These are phyloP conservation scores for Danio jaintianensis DNA, from an alignment of 2,797 vertebrate species.

Conservation along the genomic window DNA sequence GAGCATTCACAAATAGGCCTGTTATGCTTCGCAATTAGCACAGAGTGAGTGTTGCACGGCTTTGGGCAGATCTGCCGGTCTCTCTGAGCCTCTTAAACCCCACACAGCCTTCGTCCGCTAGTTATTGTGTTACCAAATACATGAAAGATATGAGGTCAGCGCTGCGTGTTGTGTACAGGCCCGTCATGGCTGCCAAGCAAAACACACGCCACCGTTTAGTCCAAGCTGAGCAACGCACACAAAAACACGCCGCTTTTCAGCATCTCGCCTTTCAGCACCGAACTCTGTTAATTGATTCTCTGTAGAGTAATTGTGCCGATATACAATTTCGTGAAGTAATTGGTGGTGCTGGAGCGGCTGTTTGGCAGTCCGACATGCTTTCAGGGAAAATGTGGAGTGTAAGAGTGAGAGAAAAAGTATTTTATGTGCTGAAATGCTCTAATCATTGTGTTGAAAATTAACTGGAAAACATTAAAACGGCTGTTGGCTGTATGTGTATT, in stretches of 20 bases:
- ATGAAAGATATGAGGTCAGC: conserved; percentile 81
- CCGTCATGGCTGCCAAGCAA: conserved; percentile 57
- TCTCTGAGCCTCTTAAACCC: conserved; percentile 68
- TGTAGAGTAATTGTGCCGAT: conserved; percentile 57
- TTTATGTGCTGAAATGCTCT: conserved; percentile 32
- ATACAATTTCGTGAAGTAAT: conserved; percentile 54
- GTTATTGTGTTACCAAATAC: conserved; percentile 77
- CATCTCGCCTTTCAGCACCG: conserved; percentile 47
- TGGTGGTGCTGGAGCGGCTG: conserved; percentile 43
- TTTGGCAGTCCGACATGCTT: conserved; percentile 28
- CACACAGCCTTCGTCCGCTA: conserved; percentile 65
- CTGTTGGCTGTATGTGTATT: neutral
- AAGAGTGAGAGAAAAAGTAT: conserved; percentile 37
- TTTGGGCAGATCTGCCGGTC: conserved; percentile 53
- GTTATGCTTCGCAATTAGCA: conserved; percentile 59
- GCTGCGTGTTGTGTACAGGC: conserved; percentile 54
- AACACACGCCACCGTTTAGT: conserved; percentile 56
- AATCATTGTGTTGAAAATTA: conserved; percentile 41
- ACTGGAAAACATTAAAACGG: conserved; percentile 36
- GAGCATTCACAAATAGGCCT: conserved; percentile 57
- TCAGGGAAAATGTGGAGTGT: conserved; percentile 21
- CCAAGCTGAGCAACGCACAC: conserved; percentile 38
- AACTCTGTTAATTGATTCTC: conserved; percentile 58
- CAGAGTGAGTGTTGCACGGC: conserved; percentile 55
- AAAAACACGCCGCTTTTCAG: conserved; percentile 38